Percentiles rank a stretch among this genome's conserved stretches.
Evolutionary conservation across 2,888 invertebrate species (phyloP).

Genomic region (Leuctra nigra): DNA sequence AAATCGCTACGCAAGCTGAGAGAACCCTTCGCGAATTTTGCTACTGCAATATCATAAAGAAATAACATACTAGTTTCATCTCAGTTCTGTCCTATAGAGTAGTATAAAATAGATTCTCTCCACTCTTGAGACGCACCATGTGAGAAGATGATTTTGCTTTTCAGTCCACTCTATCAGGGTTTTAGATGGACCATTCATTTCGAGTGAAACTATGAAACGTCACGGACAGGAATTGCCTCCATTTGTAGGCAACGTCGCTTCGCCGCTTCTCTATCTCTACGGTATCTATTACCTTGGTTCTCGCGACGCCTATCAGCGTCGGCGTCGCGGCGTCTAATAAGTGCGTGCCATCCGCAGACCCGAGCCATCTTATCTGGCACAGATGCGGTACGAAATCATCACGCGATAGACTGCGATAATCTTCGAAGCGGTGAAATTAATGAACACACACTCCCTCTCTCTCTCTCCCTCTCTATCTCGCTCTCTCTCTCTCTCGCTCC

Average conservation of each 20-base stretch:
- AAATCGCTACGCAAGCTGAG: slow-evolving; percentile 2
- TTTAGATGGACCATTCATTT: slow-evolving; percentile 4
- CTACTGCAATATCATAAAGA: slow-evolving; percentile 20
- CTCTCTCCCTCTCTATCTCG: no score
- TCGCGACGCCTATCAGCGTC: no score
- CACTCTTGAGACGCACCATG: not conserved
- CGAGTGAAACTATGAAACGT: not conserved
- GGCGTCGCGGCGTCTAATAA: no score
- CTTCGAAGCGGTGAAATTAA: no score
- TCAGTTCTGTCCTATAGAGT: not conserved
- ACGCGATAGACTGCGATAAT: no score
- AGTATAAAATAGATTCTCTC: not conserved
- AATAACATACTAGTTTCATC: not conserved
- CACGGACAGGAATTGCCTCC: slow-evolving; percentile 4
- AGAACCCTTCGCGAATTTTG: slow-evolving; percentile 10
- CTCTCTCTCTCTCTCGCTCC: no score
- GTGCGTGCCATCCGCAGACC: not conserved
- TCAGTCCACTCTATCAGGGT: not conserved
- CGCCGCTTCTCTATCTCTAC: not conserved
- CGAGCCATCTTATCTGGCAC: no score
- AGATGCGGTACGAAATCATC: no score
- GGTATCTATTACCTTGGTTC: not conserved
- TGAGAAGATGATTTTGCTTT: not conserved
- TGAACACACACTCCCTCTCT: no score
- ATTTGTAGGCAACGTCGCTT: not conserved